phyloP scores from a whole-genome alignment of 1,140 invertebrate genomes.

The Arctopsyche grandis region DNA sequence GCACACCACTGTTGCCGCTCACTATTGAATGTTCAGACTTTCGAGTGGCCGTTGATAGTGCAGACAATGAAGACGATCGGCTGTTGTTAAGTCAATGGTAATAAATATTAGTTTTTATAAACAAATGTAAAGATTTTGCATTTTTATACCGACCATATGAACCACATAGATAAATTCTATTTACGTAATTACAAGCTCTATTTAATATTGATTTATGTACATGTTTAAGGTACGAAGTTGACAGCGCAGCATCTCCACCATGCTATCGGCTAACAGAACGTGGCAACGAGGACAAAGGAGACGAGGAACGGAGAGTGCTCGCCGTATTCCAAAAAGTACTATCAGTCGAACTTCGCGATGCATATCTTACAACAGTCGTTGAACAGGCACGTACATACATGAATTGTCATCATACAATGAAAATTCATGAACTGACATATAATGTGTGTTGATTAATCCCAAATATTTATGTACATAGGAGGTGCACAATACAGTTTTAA shows the following conservation, averaged over 20 bases:
- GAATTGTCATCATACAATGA: no score
- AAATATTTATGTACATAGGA: slow-evolving; percentile 67
- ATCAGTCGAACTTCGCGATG: slow-evolving; percentile 77
- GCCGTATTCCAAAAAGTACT: slow-evolving; percentile 70
- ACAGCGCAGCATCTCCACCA: slow-evolving; percentile 68
- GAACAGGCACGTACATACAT: slow-evolving; percentile 70
- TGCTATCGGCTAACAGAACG: slow-evolving; percentile 74
- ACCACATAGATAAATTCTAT: neutral
- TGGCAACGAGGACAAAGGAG: slow-evolving; percentile 68
- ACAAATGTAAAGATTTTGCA: no score
- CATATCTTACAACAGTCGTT: slow-evolving; percentile 81
- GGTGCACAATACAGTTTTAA: slow-evolving; percentile 79
- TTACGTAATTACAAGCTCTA: no score
- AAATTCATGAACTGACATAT: no score
- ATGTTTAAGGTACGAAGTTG: slow-evolving; percentile 59
- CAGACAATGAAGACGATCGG: slow-evolving; percentile 70
- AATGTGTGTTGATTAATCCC: no score
- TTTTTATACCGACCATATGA: neutral
- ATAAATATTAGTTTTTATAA: slow-evolving; percentile 7
- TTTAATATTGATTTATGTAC: slow-evolving; percentile 11
- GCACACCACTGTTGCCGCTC: slow-evolving; percentile 78
- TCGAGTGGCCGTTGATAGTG: slow-evolving; percentile 74
- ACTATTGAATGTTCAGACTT: slow-evolving; percentile 82
- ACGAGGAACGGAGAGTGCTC: slow-evolving; percentile 72
- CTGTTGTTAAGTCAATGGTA: slow-evolving; percentile 77